Evolutionary conservation across 2,888 invertebrate species (phyloP).

Genomic region (Chrysotoxum bicinctum): DNA sequence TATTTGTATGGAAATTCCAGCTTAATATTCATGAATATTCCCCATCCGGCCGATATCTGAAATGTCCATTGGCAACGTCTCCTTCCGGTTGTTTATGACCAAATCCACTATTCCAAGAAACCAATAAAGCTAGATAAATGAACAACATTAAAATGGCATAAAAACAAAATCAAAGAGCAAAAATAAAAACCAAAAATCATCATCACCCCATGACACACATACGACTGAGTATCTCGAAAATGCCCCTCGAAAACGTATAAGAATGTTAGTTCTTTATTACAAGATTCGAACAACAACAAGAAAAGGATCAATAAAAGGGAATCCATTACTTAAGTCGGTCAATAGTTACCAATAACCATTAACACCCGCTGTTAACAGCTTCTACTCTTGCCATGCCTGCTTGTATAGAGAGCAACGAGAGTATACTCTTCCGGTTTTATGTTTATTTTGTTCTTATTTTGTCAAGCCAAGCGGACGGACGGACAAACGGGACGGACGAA

Average conservation of each 20-base stretch:
- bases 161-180: constrained; percentile 24
- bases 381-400: constrained; percentile 12
- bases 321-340: constrained; percentile 55
- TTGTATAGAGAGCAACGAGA: neutral
- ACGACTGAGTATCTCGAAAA: neutral
- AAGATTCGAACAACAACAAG: neutral
- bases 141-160: constrained; percentile 29
- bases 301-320: constrained; percentile 43
- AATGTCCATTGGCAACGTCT: neutral
- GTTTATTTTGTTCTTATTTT: neutral
- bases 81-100: neutral
- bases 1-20: neutral
- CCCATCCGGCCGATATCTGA: neutral
- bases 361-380: constrained; percentile 44
- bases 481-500: neutral
- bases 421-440: constrained; percentile 40
- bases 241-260: neutral
- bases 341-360: constrained; percentile 44
- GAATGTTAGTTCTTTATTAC: constrained; percentile 14
- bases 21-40: neutral
- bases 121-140: constrained; percentile 14
- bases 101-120: constrained; percentile 1
- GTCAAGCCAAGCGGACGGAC: neutral
- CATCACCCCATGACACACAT: constrained; percentile 8
- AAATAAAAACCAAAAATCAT: constrained; percentile 34